Conservation (phyloP, 2,888 invertebrate species). For the Drosophila quinaria region DNA sequence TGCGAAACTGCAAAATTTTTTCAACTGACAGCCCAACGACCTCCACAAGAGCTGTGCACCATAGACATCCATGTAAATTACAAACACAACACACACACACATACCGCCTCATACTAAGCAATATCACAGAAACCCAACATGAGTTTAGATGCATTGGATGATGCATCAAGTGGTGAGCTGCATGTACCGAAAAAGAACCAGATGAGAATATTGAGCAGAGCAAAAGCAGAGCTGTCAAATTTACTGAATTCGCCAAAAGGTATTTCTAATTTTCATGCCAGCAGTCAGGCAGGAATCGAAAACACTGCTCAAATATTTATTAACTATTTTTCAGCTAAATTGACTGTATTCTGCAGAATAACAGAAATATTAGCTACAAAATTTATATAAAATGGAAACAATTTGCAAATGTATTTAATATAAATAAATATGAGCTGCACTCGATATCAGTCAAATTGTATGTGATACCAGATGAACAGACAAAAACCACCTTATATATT, state of each 20-base stretch:
- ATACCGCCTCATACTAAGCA: conserved; percentile 13
- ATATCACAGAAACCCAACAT: conserved; percentile 58
- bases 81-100: conserved; percentile 13
- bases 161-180: conserved; percentile 42
- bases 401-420: no score
- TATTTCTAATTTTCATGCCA: conserved; percentile 35
- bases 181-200: neutral
- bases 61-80: conserved; percentile 69
- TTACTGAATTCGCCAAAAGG: conserved; percentile 19
- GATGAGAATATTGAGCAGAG: neutral
- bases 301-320: conserved; percentile 15
- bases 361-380: neutral
- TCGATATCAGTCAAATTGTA: no score
- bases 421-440: no score
- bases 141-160: conserved; percentile 38
- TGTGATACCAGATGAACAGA: no score
- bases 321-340: neutral
- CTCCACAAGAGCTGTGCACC: conserved; percentile 54
- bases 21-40: conserved; percentile 68
- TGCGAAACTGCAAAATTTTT: conserved; percentile 50
- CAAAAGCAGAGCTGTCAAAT: neutral
- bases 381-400: no score
- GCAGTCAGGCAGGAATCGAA: neutral
- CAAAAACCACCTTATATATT: no score
- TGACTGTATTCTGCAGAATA: neutral